Evolutionary conservation across 2,797 vertebrate species (phyloP).

Genomic region (Chiropotes sagulatus): DNA sequence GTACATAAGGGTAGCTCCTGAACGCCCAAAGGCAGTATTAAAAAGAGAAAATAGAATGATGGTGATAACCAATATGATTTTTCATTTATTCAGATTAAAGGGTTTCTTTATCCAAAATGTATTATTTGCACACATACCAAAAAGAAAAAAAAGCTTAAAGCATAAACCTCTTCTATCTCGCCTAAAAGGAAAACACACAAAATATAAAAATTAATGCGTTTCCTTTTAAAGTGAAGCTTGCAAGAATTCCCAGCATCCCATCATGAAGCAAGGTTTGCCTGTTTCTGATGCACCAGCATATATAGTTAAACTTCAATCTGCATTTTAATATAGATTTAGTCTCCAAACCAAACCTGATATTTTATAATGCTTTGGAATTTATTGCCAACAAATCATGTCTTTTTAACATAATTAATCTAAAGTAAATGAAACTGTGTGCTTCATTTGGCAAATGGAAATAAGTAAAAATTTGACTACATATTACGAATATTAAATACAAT

Average conservation of each 20-base stretch:
- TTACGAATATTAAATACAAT: conserved; percentile 51
- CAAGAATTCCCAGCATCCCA: not conserved
- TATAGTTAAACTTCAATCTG: not conserved
- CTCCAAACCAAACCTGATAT: not conserved
- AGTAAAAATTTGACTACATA: not conserved
- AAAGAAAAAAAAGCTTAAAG: not conserved
- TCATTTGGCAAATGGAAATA: conserved; percentile 52
- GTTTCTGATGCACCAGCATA: not conserved
- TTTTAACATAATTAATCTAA: conserved; percentile 63
- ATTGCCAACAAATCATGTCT: conserved; percentile 50
- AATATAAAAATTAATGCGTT: conserved; percentile 59
- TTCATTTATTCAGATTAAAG: conserved; percentile 45
- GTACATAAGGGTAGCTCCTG: not conserved
- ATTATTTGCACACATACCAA: conserved; percentile 33
- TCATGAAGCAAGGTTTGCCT: not conserved
- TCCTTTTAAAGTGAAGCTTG: not conserved
- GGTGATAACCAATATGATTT: conserved; percentile 13
- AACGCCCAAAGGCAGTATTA: not conserved
- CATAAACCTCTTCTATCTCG: not conserved
- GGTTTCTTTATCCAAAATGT: conserved; percentile 20
- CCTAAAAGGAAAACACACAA: conserved; percentile 37
- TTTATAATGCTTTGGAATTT: conserved; percentile 21
- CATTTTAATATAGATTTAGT: not conserved
- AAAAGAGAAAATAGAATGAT: not conserved
- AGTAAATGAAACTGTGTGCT: conserved; percentile 60